These are phyloP conservation scores for Carcharodon carcharias DNA, from an alignment of 2,797 vertebrate genomes.

Conservation along the genomic window DNA sequence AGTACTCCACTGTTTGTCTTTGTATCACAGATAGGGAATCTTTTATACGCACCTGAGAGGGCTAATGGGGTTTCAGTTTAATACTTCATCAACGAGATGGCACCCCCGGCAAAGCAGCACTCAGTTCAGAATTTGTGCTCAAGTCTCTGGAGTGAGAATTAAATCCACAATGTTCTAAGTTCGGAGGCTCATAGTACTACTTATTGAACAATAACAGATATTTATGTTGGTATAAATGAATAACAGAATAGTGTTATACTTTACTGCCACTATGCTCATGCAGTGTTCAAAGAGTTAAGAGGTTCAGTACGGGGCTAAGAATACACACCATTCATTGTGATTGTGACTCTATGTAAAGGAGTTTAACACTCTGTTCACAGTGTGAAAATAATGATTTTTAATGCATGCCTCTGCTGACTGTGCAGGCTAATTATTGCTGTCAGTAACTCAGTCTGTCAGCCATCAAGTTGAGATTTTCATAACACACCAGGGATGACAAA, in stretches of 20 bases:
- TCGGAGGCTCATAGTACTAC: background rate
- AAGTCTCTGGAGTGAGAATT: background rate
- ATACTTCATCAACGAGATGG: background rate
- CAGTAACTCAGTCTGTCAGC: background rate
- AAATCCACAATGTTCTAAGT: background rate
- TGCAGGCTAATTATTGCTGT: slow-evolving; percentile 20
- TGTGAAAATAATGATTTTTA: background rate
- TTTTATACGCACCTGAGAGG: background rate
- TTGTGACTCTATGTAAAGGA: background rate
- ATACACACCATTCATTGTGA: background rate
- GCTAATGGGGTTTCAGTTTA: background rate
- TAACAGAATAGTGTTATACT: background rate
- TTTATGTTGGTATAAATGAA: background rate
- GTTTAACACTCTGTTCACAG: background rate
- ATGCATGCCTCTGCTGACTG: background rate
- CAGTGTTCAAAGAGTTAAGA: background rate
- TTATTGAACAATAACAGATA: background rate
- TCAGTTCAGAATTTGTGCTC: background rate
- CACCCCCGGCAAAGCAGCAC: background rate
- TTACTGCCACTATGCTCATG: background rate
- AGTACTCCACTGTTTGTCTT: background rate
- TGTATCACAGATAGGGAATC: background rate
- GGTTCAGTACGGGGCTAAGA: background rate
- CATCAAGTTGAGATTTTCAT: background rate
- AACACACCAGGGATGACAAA: background rate